Conservation (phyloP, 2,113 vertebrate genomes). For the Gavia stellata region DNA sequence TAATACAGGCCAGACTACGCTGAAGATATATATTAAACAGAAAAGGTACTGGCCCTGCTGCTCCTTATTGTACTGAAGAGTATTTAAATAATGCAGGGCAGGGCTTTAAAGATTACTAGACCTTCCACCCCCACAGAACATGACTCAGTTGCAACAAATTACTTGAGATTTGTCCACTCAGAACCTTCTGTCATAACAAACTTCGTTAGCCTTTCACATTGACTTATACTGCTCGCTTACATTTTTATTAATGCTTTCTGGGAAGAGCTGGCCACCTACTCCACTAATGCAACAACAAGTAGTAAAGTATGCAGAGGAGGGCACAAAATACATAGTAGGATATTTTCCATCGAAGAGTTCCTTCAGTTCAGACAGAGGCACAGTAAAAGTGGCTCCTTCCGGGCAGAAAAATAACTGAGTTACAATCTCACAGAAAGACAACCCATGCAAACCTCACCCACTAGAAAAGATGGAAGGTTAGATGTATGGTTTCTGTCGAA, state of each 20-base stretch:
- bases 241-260: neutral
- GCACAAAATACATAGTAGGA: neutral
- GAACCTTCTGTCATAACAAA: neutral
- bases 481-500: neutral
- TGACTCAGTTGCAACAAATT: constrained; percentile 5
- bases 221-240: neutral
- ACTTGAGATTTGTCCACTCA: neutral
- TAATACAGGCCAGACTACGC: neutral
- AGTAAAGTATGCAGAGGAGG: neutral
- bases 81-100: neutral
- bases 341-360: neutral
- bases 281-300: neutral
- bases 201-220: neutral
- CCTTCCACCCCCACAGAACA: neutral
- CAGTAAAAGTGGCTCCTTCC: neutral
- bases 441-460: constrained; percentile 4
- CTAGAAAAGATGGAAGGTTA: neutral
- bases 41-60: neutral
- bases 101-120: neutral
- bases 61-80: neutral
- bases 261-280: neutral
- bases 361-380: neutral
- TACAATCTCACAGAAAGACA: neutral
- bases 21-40: neutral
- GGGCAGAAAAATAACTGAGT: neutral